Evolutionary conservation across 2,113 vertebrate species (phyloP).

Genomic region (Clinocottus analis): DNA sequence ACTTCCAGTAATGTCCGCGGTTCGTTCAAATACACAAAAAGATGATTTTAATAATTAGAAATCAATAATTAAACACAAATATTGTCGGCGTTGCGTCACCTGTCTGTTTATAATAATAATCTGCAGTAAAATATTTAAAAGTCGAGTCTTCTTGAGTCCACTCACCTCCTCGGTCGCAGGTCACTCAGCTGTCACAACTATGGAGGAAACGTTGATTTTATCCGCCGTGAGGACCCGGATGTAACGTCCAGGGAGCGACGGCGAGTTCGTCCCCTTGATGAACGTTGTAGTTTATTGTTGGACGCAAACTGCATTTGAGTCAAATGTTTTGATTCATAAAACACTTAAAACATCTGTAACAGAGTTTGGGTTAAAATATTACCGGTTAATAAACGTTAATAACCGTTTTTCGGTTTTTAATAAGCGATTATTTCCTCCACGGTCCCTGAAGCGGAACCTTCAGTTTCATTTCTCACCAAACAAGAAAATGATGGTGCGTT

Average conservation of each 20-base stretch:
- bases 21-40: background rate
- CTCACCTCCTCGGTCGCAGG: background rate
- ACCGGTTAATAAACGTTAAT: rapidly evolving
- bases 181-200: background rate
- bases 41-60: background rate
- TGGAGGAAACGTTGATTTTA: background rate
- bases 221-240: background rate
- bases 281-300: rapidly evolving
- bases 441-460: background rate
- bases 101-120: background rate
- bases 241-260: constrained; percentile 5
- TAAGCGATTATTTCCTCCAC: rapidly evolving
- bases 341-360: background rate
- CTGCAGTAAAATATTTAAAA: background rate
- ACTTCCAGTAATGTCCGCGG: background rate
- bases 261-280: rapidly evolving
- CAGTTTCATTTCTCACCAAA: constrained; percentile 62
- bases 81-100: background rate
- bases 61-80: background rate
- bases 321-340: rapidly evolving
- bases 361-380: rapidly evolving
- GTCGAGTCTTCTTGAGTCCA: background rate
- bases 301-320: rapidly evolving
- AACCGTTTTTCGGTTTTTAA: background rate
- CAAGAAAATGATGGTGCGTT: constrained; percentile 54